Evolutionary conservation across 2,113 vertebrate genomes (phyloP), one percentile per base, ranked within the genome.

Genomic region (Ancistrus triradiatus): DNA sequence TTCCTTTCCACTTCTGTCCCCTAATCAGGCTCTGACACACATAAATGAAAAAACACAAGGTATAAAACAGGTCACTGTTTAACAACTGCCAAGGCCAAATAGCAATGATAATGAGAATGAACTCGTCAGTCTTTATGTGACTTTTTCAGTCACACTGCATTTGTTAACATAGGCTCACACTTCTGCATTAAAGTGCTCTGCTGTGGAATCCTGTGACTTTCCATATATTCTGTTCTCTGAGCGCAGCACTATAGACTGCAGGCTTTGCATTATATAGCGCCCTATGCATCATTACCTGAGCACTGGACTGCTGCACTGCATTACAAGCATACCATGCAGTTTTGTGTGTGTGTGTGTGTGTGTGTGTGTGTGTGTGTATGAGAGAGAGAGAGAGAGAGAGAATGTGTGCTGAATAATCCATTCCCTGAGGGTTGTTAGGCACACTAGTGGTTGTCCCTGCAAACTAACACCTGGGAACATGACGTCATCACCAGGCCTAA

Each of bases 381-480:
- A n/a, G n/a, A n/a, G n/a, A n/a, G n/a, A n/a, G n/a, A n/a, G n/a
- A n/a, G n/a, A n/a, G n/a, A n/a, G n/a, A n/a, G n/a, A n/a, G n/a
- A n/a, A n/a, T n/a, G n/a, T n/a, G 19, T 48, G 42, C 15, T 21
- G 50, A 63, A 48, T 46, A 31, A 13, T 63, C 40, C 28, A 43
- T 27, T 47, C 47, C 44, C 70, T 25, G 18, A 19, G 44, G 61
- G 15, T 11, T 6, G 2, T 27, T 27, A 22, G 28, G 49, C 49
- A 21, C 31, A 28, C 48, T 43, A 63, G 35, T 52, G 48, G 24
- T 8, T 43, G 17, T 42, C 18, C 7, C 24, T 53, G 38, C 61
- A 51, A 25, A 53, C 37, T 44, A 63, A 22, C 49, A 63, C 61
- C 49, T 63, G 61, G 61, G 37, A 27, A 44, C 22, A 63, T 53